Percentiles rank a stretch among this genome's conserved stretches.
phyloP scores from a whole-genome alignment of 2,113 vertebrate species.

The Cyanocitta stelleri region DNA sequence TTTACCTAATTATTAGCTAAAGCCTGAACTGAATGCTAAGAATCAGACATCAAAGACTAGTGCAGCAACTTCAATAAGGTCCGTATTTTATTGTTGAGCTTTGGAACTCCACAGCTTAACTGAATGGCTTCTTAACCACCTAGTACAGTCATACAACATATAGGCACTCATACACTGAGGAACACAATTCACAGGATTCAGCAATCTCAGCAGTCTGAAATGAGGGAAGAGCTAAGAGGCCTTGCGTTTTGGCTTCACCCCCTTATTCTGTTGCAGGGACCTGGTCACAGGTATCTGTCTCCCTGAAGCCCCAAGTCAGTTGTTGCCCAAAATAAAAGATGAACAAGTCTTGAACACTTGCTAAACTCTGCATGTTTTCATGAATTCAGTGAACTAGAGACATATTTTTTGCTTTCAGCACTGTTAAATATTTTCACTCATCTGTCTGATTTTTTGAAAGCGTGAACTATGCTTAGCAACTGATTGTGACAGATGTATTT shows the following conservation, averaged over 20 bases:
- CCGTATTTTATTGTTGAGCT: background rate
- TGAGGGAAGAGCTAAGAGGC: background rate
- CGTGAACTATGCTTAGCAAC: background rate
- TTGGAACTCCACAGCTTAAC: background rate
- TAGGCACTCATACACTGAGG: background rate
- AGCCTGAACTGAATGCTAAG: background rate
- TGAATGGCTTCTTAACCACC: background rate
- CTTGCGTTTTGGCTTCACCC: background rate
- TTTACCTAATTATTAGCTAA: background rate
- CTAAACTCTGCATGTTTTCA: background rate
- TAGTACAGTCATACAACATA: background rate
- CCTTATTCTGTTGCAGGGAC: background rate
- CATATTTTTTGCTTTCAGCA: background rate
- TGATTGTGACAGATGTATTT: background rate
- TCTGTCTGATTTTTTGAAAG: background rate
- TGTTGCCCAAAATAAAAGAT: background rate
- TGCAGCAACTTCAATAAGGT: background rate
- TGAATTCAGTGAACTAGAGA: background rate
- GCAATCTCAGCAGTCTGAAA: background rate
- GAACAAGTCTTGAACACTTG: background rate
- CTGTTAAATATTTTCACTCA: conserved; percentile 1
- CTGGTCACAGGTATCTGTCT: background rate
- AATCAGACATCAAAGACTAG: background rate
- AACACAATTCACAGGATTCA: background rate
- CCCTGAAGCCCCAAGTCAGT: background rate